phyloP scores from a whole-genome alignment of 2,797 vertebrate species.

The Tauraco hartlaubi region DNA sequence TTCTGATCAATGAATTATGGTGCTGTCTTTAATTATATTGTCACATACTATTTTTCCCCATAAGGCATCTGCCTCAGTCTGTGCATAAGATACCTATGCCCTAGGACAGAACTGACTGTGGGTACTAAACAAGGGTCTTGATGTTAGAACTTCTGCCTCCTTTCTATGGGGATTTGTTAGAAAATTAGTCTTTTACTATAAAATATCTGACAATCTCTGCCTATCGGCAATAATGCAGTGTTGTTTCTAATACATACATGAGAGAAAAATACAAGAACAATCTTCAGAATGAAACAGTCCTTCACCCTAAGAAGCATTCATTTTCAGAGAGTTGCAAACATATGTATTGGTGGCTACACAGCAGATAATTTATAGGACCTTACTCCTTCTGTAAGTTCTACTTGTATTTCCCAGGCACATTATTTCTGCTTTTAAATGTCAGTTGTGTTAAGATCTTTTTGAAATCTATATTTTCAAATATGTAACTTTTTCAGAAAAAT shows the following conservation, averaged over 20 bases:
- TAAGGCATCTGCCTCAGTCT: background rate
- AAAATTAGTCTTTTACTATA: background rate
- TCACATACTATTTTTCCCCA: background rate
- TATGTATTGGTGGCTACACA: background rate
- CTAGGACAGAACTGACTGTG: background rate
- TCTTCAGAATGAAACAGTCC: background rate
- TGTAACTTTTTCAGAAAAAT: background rate
- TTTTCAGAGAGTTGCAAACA: background rate
- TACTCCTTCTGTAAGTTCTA: background rate
- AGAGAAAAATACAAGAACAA: background rate
- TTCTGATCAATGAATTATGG: background rate
- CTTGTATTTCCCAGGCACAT: background rate
- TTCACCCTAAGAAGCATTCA: background rate
- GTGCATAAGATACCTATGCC: background rate
- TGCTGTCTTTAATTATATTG: background rate
- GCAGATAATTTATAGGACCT: background rate
- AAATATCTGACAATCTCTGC: background rate
- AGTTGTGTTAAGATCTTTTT: background rate
- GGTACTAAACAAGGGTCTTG: background rate
- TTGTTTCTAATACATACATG: background rate
- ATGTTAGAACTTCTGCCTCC: background rate
- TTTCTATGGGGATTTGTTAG: background rate
- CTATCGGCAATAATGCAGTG: background rate
- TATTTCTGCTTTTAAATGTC: background rate
- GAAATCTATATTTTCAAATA: background rate